Evolutionary conservation across 2,113 vertebrate species (phyloP).

Genomic region (Vidua chalybeata): DNA sequence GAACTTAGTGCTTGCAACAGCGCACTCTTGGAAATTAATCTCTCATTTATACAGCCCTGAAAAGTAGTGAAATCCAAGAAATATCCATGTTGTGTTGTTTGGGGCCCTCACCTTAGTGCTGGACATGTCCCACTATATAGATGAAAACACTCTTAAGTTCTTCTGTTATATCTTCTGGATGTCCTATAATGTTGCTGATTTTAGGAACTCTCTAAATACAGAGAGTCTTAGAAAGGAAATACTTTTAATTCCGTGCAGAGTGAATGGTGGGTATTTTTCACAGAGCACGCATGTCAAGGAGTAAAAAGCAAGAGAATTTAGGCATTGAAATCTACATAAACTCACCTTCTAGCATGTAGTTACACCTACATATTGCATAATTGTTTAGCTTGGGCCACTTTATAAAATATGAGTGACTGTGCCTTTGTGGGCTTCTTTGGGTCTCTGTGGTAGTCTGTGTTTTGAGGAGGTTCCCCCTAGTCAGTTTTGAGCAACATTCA

Average conservation of each 20-base stretch:
- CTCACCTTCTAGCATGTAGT: no score
- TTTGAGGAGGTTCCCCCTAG: neutral
- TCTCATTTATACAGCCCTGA: neutral
- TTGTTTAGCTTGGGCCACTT: neutral
- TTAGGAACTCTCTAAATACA: neutral
- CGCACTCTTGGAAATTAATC: neutral
- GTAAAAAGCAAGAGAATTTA: neutral
- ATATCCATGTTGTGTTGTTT: neutral
- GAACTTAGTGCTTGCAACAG: neutral
- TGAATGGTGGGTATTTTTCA: neutral
- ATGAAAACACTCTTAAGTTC: neutral
- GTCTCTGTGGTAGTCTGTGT: neutral
- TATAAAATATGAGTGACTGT: neutral
- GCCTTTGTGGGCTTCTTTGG: neutral
- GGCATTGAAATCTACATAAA: neutral
- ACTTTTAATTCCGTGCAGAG: neutral
- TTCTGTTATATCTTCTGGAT: neutral
- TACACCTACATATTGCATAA: neutral
- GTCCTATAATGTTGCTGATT: neutral
- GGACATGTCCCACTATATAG: neutral
- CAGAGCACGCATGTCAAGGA: fast-evolving
- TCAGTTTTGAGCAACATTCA: neutral
- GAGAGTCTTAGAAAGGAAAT: neutral
- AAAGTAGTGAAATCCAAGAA: neutral
- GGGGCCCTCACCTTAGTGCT: neutral